A percentile compares a stretch with the other conserved stretches of the same genome.
phyloP scores from a whole-genome alignment of 2,888 invertebrate genomes.

The Frankliniella fusca region DNA sequence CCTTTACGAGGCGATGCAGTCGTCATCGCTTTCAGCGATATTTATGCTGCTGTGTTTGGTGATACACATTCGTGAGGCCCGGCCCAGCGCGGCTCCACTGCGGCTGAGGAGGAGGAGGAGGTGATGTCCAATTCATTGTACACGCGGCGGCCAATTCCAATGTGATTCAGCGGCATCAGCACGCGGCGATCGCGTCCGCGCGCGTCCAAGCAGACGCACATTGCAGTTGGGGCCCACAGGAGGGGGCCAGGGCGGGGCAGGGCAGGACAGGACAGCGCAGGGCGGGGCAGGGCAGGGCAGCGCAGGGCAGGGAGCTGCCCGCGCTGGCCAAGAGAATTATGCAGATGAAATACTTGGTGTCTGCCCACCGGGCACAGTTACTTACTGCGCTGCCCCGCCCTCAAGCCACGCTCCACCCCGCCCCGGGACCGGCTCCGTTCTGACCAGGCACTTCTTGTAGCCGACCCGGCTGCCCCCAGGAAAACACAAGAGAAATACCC shows the following conservation, averaged over 20 bases:
- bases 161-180: neutral
- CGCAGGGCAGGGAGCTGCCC: neutral
- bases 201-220: neutral
- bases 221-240: neutral
- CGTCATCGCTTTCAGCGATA: neutral
- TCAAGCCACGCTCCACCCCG: too few species aligned
- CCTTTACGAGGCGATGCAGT: neutral
- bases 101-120: too few species aligned
- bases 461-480: neutral
- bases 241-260: neutral
- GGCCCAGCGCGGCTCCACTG: neutral
- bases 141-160: neutral
- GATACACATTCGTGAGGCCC: neutral
- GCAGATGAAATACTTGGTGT: too few species aligned
- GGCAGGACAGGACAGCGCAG: neutral
- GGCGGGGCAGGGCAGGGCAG: neutral
- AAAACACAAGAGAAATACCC: slow-evolving; percentile 24
- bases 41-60: neutral
- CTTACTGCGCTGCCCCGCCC: too few species aligned
- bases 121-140: neutral
- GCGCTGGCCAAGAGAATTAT: neutral
- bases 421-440: neutral
- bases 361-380: too few species aligned
- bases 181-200: neutral
- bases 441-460: slow-evolving; percentile 24